Base-by-base conservation (phyloP, 2,113 vertebrate species). In the Addax nasomaculatus region DNA sequence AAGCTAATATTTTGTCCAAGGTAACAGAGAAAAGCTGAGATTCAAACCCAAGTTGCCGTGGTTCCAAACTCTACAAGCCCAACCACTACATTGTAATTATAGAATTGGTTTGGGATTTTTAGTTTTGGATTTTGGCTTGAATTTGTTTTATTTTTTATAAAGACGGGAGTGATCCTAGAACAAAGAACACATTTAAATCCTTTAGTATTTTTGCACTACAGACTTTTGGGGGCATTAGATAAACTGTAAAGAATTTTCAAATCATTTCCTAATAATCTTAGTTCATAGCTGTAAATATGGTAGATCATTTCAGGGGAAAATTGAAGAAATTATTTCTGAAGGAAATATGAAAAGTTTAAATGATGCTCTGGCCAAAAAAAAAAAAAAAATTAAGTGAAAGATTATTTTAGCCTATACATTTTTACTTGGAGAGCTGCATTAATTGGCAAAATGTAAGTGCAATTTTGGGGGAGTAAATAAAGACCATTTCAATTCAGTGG, bases 111-210 rank as follows among this genome's bases (percentile, higher is more conserved):
- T 45, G 15, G 17, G 6, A 0, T 70, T 85, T 93, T 90, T n/a
- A 58, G 13, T 57, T 89, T 67, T 17, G 6, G 15, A 19, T 83
- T 49, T 62, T 85, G 29, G n/a, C 19, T 25, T 79, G 14, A 47
- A 12, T 88, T 57, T 67, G 25, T 62, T 67, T 62, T 57, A n/a
- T 33, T n/a, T 89, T 79, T 64, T 80, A 9, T 85, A 80, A 86
- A 79, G 67, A 2, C 30, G 30, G 3, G 7, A 45, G 7, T 86
- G 13, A 62, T 84, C 15, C 3, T 51, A 67, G 84, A 92, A 62
- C 25, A 89, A 91, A 70, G 33, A 81, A 60, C 14, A 93, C 23
- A 89, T 62, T 97, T 94, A 94, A 94, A 85, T 89, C 12, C 13
- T 23, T 5, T 33, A 64, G 19, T 60, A 30, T 49, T 89, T 39